A percentile compares a stretch with the other conserved stretches of the same genome.
Evolutionary conservation across 2,797 vertebrate species (phyloP).

Genomic region (Spea hammondii): DNA sequence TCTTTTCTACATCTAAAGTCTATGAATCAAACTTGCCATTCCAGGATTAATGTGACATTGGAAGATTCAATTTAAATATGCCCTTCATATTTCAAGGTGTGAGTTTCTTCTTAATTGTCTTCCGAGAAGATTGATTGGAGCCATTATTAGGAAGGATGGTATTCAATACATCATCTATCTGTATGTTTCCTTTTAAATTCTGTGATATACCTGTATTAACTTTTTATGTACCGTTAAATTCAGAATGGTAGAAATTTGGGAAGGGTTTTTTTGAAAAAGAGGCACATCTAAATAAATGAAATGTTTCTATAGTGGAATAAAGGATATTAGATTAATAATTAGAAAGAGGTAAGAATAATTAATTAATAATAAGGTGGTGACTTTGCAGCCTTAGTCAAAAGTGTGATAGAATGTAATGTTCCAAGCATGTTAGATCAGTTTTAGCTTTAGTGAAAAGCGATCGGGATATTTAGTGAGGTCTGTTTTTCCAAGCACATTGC

Average conservation of each 20-base stretch:
- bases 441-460: too few relatives aligned
- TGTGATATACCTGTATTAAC: not conserved
- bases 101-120: constrained; percentile 34
- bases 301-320: not conserved
- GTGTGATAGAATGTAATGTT: too few relatives aligned
- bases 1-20: constrained; percentile 19
- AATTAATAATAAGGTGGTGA: too few relatives aligned
- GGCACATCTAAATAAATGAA: too few relatives aligned
- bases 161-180: constrained; percentile 20
- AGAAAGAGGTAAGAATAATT: too few relatives aligned
- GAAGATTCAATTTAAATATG: constrained; percentile 27
- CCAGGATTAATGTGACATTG: constrained; percentile 33
- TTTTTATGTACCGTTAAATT: not conserved
- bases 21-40: constrained; percentile 33
- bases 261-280: too few relatives aligned
- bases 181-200: not conserved
- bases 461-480: too few relatives aligned
- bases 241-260: too few relatives aligned
- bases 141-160: constrained; percentile 22
- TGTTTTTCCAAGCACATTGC: too few relatives aligned
- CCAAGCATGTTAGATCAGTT: too few relatives aligned
- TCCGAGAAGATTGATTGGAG: constrained; percentile 21
- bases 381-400: too few relatives aligned
- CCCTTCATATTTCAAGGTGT: constrained; percentile 34
- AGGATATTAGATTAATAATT: too few relatives aligned